Percentiles rank a stretch among this genome's conserved stretches.
phyloP scores from a whole-genome alignment of 2,113 vertebrate genomes.

The Peromyscus maniculatus region DNA sequence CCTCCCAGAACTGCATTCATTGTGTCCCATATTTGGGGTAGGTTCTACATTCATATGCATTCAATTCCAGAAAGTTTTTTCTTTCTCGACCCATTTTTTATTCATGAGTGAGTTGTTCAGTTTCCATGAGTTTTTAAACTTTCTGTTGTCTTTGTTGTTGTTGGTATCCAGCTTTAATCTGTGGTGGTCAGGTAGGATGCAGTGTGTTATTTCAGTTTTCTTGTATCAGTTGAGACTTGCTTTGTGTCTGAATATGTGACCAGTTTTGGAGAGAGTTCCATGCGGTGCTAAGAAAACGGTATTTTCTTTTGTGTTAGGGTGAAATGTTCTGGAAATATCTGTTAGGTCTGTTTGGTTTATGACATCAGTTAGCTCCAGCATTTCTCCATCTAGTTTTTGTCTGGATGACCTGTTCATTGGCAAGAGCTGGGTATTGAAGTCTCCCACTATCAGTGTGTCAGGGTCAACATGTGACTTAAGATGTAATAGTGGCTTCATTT shows the following conservation, averaged over 20 bases:
- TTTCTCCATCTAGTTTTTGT: neutral
- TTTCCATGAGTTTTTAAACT: too few species aligned
- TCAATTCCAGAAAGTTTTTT: too few species aligned
- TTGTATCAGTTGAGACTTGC: too few species aligned
- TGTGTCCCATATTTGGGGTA: too few species aligned
- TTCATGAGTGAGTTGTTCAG: too few species aligned
- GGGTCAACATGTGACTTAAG: neutral
- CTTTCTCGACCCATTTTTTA: too few species aligned
- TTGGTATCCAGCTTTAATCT: too few species aligned
- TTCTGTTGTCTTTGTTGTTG: too few species aligned
- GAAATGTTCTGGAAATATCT: neutral
- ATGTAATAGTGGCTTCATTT: neutral
- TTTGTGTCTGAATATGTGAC: neutral
- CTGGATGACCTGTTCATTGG: neutral
- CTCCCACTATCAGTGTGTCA: neutral
- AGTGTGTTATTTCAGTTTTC: too few species aligned
- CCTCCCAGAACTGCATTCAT: too few species aligned
- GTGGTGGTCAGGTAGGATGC: too few species aligned
- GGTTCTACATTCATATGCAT: too few species aligned
- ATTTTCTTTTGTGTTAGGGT: neutral
- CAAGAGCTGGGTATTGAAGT: neutral
- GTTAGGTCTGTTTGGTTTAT: neutral
- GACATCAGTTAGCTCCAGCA: neutral
- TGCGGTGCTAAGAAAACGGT: neutral
- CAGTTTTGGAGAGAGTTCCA: neutral